Conservation (phyloP, 1,140 invertebrate genomes). For the Ooceraea biroi region DNA sequence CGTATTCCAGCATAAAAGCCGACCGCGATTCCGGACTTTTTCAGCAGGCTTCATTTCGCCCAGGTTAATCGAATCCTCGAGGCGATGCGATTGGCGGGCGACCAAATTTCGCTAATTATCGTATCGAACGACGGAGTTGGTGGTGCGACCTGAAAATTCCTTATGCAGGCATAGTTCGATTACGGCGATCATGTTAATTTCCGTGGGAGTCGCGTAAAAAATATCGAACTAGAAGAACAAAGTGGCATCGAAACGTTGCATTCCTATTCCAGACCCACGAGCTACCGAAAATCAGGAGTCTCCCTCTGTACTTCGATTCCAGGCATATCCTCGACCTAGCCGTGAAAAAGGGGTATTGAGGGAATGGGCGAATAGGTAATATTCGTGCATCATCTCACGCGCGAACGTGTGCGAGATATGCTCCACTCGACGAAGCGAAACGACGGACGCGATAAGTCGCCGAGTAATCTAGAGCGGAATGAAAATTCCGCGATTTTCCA, state of each 20-base stretch:
- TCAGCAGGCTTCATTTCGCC: slow-evolving; percentile 47
- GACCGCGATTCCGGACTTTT: slow-evolving; percentile 24
- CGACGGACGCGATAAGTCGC: slow-evolving; percentile 10
- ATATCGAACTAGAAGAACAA: no score
- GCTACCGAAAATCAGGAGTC: slow-evolving; percentile 21
- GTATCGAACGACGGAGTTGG: slow-evolving; percentile 25
- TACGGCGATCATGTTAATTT: slow-evolving; percentile 47
- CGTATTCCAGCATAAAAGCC: slow-evolving; percentile 7
- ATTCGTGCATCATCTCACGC: slow-evolving; percentile 60
- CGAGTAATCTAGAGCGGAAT: slow-evolving; percentile 69
- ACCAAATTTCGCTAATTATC: slow-evolving; percentile 68
- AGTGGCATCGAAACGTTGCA: neutral
- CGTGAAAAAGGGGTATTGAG: slow-evolving; percentile 2
- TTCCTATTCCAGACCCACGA: slow-evolving; percentile 36
- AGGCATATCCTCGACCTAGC: slow-evolving; percentile 29
- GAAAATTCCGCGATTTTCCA: slow-evolving; percentile 68
- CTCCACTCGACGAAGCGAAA: slow-evolving; percentile 19
- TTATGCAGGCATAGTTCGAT: neutral
- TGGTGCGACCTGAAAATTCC: slow-evolving; percentile 43
- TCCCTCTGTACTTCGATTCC: neutral
- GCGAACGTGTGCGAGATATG: slow-evolving; percentile 15
- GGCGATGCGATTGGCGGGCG: slow-evolving; percentile 48
- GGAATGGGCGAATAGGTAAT: slow-evolving; percentile 48
- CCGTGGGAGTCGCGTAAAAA: neutral
- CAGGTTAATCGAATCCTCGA: slow-evolving; percentile 36